These are phyloP conservation scores for Drosophila dives DNA, from an alignment of 2,888 invertebrate genomes.

Conservation along the genomic window DNA sequence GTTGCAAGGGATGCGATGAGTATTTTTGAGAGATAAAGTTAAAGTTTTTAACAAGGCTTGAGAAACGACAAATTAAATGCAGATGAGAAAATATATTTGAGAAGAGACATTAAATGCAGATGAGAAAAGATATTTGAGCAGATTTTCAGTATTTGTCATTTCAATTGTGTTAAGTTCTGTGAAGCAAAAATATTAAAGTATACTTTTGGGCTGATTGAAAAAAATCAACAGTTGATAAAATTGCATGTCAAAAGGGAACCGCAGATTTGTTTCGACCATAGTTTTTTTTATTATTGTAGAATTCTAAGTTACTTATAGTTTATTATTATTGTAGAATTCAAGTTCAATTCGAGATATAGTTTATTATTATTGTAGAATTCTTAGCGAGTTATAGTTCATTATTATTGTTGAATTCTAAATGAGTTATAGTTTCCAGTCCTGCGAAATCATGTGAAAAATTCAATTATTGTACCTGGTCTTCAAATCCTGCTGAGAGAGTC, in stretches of 20 bases:
- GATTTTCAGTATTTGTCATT: not conserved
- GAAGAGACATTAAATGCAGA: not conserved
- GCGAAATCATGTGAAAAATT: not conserved
- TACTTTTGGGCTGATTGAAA: constrained; percentile 13
- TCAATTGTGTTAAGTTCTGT: not conserved
- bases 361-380: no score
- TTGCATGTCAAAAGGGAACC: no score
- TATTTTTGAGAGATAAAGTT: constrained; percentile 5
- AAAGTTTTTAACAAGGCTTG: not conserved
- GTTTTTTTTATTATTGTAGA: not conserved
- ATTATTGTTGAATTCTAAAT: no score
- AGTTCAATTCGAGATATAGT: no score
- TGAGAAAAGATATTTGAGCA: no score
- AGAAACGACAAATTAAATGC: not conserved
- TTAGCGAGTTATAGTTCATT: not conserved
- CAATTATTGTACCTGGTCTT: no score
- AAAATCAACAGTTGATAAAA: not conserved
- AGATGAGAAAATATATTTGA: not conserved
- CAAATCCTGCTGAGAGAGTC: no score
- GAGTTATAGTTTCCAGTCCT: not conserved
- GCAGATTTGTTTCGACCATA: not conserved
- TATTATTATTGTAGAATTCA: no score
- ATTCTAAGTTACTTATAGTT: no score
- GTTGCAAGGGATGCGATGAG: constrained; percentile 4
- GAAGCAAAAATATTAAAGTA: not conserved